These are phyloP conservation scores for Euproctis similis DNA, from an alignment of 2,888 invertebrate species.

Conservation along the genomic window DNA sequence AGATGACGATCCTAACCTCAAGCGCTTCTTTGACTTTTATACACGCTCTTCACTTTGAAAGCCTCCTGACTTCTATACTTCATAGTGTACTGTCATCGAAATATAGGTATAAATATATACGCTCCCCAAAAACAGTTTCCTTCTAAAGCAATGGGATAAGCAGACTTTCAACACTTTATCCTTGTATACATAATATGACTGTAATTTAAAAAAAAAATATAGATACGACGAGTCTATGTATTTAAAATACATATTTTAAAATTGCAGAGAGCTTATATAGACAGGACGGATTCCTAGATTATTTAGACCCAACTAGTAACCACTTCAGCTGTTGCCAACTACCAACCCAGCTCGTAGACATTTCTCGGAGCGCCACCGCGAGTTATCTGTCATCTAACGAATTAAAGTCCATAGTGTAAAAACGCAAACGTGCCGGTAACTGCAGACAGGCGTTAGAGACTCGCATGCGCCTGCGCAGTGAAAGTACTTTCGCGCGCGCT, in stretches of 20 bases:
- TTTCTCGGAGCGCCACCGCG: conserved; percentile 37
- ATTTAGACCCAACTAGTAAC: conserved; percentile 53
- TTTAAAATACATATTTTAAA: conserved; percentile 5
- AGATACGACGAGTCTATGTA: too few relatives aligned
- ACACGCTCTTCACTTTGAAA: too few relatives aligned
- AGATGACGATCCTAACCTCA: too few relatives aligned
- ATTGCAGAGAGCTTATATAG: conserved; percentile 25
- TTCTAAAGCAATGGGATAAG: too few relatives aligned
- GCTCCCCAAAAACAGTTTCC: too few relatives aligned
- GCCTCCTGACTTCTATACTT: too few relatives aligned
- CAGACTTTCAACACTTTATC: too few relatives aligned
- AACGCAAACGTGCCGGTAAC: conserved; percentile 54
- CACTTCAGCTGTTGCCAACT: conserved; percentile 38
- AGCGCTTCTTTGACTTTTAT: too few relatives aligned
- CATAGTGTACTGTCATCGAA: too few relatives aligned
- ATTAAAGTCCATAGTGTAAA: conserved; percentile 35
- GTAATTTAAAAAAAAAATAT: too few relatives aligned
- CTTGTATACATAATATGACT: too few relatives aligned
- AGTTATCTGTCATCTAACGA: conserved; percentile 38
- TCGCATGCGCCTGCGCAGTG: conserved; percentile 66
- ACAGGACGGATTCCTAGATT: conserved; percentile 55
- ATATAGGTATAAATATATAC: too few relatives aligned
- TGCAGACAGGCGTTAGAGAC: conserved; percentile 45
- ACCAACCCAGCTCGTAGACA: conserved; percentile 33
- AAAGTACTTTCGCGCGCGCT: conserved; percentile 75